Evolutionary conservation across 2,888 invertebrate genomes (phyloP), one percentile per base, ranked within the genome.

Genomic region (Drosophila seclusa): DNA sequence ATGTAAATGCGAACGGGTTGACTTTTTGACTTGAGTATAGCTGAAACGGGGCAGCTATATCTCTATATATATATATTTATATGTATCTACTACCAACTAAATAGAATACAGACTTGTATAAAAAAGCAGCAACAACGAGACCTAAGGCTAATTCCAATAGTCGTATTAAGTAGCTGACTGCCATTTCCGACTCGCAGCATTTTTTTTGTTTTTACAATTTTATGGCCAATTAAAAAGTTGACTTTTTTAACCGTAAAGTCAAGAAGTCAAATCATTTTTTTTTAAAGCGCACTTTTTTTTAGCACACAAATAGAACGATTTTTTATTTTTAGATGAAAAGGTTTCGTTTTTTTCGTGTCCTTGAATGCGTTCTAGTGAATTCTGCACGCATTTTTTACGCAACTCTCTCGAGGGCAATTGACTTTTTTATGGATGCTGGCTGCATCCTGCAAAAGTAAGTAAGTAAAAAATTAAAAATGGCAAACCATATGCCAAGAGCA

Each of bases 221-320:
- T 86, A 87, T 82, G 78, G 76, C 74, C 75, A 80, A 86, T 88
- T 88, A 82, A 89, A 76, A 85, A 82, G 82, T 81, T 85, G 89
- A 90, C 80, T 83, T 83, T 83, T 77, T 52, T 68, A 74, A 82
- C 77, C 82, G 77, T 78, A 88, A 90, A 87, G 89, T 90, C 87
- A 90, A 83, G 76, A 87, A 87, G 83, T 86, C 85, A 85, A 59
- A 82, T 62, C 82, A 69, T 61, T 83, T 76, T 85, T 85, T 74
- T 86, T 80, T 65, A 76, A 34, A 65, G 34, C 57, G 40, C 52
- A 59, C 49, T 49, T 49, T 76, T 78, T 68, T 68, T 76, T 73
- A 71, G 63, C 70, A 59, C 18, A 34, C 55, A 32, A 34, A 36
- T 38, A 24, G 24, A 34, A 16, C 38, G 10, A 13, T 32, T 38